Evolutionary conservation across 2,113 vertebrate genomes (phyloP), one percentile per base, ranked within the genome.

Genomic region (Colossoma macropomum): DNA sequence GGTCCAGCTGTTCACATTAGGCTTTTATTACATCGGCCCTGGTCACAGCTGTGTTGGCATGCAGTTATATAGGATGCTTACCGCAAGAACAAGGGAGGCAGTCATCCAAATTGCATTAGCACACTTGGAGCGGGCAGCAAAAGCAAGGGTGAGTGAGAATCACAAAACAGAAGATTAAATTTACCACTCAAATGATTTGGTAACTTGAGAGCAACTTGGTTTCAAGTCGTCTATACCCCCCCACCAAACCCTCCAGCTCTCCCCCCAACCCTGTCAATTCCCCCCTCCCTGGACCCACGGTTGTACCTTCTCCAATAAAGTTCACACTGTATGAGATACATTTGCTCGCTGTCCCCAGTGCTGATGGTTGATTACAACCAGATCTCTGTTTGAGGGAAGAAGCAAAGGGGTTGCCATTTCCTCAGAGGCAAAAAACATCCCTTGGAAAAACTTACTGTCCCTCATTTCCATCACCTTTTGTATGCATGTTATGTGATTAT

Each of bases 1-100:
- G 88, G 87, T 82, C 91, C 93, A 94, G 93, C 93, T 94, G 93
- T 92, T 93, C 89, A 80, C 90, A 93, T 93, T 93, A 93, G 92
- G 92, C 89, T 93, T 93, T 93, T 93, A 94, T 93, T 93, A 93
- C 91, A 92, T 85, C 88, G 89, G n/a, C 91, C 91, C 86, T 84
- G 91, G 92, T 92, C 92, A 91, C 93, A 94, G 93, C 93, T 94
- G 93, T 91, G 92, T 89, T 91, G 92, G 91, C 92, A 90, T 88
- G 65, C 91, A 84, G 86, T 88, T 30, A 90, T 91, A 91, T 90
- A 90, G 92, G 91, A 93, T 91, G 93, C 90, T 90, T 89, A 90
- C 52, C 74, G 90, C 89, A 89, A 90, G 91, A 91, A 92, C 90
- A 91, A 91, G 91, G 88, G 84, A 86, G 90, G 89, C 89, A 92